Percentiles rank a stretch among this genome's conserved stretches.
These are phyloP conservation scores for Chironomus riparius DNA, from an alignment of 2,888 invertebrate species.

Conservation along the genomic window DNA sequence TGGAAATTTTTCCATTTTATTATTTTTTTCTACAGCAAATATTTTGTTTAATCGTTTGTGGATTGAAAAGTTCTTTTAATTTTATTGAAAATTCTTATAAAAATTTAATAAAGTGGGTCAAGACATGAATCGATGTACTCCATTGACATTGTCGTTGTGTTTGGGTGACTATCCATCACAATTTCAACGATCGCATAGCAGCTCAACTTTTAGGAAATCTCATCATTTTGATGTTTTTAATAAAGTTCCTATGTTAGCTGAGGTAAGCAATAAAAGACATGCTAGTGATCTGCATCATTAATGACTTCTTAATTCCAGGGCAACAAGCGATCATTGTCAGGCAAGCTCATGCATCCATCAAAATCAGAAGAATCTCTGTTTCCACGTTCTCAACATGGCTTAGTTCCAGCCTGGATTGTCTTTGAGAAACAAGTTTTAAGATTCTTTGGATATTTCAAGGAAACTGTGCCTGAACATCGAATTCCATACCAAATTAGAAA, in stretches of 20 bases:
- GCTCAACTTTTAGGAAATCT: conserved; percentile 49
- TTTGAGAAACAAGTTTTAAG: conserved; percentile 72
- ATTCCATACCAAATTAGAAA: conserved; percentile 59
- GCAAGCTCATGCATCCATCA: conserved; percentile 43
- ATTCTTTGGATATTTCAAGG: conserved; percentile 41
- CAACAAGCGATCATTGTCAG: conserved; percentile 51
- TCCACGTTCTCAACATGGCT: conserved; percentile 52
- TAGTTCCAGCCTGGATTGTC: conserved; percentile 74
- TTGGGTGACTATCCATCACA: conserved; percentile 3
- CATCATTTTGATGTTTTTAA: conserved; percentile 53
- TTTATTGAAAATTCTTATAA: neutral
- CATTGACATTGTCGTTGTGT: conserved; percentile 66
- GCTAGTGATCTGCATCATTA: too few relatives aligned
- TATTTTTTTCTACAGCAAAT: neutral
- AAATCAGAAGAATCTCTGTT: conserved; percentile 60
- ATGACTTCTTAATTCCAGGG: conserved; percentile 34
- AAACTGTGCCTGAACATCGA: conserved; percentile 61
- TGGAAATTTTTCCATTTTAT: neutral
- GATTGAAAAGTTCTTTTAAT: neutral
- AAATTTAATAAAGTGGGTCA: conserved; percentile 23
- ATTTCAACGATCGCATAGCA: conserved; percentile 39
- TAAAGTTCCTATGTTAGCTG: conserved; percentile 53
- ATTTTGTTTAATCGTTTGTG: conserved; percentile 21
- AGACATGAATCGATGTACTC: conserved; percentile 50
- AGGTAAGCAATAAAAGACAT: conserved; percentile 33